These are phyloP conservation scores for Stegostoma tigrinum DNA, from an alignment of 2,113 vertebrate species.

Conservation along the genomic window DNA sequence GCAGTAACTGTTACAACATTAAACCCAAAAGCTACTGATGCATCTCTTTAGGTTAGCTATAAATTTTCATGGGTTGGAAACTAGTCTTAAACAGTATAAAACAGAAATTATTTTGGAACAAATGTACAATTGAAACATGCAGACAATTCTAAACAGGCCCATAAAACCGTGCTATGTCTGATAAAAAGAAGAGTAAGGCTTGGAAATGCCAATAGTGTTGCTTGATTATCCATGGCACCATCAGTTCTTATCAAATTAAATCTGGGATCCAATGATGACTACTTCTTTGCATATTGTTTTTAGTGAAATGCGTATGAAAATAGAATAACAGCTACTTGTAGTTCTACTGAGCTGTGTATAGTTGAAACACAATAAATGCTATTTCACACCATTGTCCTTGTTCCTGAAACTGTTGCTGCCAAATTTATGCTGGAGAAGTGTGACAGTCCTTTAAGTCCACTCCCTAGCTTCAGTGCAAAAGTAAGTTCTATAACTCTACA, in stretches of 20 bases:
- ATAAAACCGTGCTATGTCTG: not conserved
- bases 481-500: no score
- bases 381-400: not conserved
- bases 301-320: not conserved
- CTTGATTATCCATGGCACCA: not conserved
- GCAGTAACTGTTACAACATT: not conserved
- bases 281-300: no score
- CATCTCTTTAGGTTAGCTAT: not conserved
- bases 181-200: not conserved
- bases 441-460: not conserved
- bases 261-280: not conserved
- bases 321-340: not conserved
- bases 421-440: not conserved
- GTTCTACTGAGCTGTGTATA: not conserved
- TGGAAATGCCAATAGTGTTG: not conserved
- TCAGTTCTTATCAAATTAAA: not conserved
- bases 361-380: not conserved
- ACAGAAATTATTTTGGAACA: not conserved
- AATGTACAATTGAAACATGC: not conserved
- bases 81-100: not conserved
- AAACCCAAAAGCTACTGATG: not conserved
- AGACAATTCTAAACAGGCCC: not conserved
- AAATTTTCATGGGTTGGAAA: not conserved
- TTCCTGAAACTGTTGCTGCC: not conserved
- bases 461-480: not conserved